Conservation (phyloP, 2,888 invertebrate species). For the Lepidonotus clava region DNA sequence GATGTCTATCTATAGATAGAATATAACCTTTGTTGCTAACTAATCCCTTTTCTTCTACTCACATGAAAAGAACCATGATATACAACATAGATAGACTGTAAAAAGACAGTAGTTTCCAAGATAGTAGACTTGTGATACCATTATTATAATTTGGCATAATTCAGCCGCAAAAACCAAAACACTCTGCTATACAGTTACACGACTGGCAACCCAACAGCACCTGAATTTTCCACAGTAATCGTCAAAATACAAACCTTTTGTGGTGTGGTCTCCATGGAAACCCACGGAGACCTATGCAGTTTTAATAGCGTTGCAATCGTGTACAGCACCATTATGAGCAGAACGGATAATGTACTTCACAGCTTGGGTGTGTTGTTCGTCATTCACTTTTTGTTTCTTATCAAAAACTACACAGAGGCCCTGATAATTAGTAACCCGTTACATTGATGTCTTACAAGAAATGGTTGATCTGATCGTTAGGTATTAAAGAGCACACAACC, state of each 20-base stretch:
- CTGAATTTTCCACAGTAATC: slow-evolving; percentile 37
- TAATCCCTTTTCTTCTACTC: too few relatives aligned
- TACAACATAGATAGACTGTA: too few relatives aligned
- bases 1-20: too few relatives aligned
- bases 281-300: background rate
- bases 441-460: too few relatives aligned
- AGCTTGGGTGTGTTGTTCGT: background rate
- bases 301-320: slow-evolving; percentile 15
- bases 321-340: slow-evolving; percentile 30
- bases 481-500: too few relatives aligned
- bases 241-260: slow-evolving; percentile 28
- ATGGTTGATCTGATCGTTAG: too few relatives aligned
- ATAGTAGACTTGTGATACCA: background rate
- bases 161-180: background rate
- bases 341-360: slow-evolving; percentile 17
- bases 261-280: slow-evolving; percentile 26
- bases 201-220: slow-evolving; percentile 24
- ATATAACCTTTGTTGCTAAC: too few relatives aligned
- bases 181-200: background rate
- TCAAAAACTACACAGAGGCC: too few relatives aligned
- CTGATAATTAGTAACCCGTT: too few relatives aligned
- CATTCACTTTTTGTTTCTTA: too few relatives aligned
- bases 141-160: background rate
- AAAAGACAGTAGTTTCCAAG: background rate
- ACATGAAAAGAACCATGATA: too few relatives aligned